A percentile compares a stretch with the other conserved stretches of the same genome.
Conservation (phyloP, 2,888 invertebrate genomes). For the Cephus runcator region DNA sequence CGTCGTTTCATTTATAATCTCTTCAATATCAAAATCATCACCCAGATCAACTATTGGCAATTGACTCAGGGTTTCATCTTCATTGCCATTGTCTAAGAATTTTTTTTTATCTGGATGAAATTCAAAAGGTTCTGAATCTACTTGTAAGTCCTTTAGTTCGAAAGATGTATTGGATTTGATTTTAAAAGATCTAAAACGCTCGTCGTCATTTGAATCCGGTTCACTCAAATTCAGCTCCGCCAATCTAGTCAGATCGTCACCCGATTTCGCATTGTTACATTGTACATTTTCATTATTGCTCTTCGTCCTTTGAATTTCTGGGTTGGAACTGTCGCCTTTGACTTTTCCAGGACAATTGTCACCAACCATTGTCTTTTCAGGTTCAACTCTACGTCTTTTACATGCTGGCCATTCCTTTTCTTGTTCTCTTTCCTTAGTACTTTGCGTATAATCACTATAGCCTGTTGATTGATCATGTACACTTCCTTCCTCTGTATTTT, state of each 20-base stretch:
- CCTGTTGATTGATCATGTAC: slow-evolving; percentile 8
- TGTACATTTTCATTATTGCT: background rate
- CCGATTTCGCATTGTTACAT: background rate
- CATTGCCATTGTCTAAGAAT: background rate
- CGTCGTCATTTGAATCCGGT: slow-evolving; percentile 40
- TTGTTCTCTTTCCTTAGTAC: slow-evolving; percentile 2
- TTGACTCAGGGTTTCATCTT: slow-evolving; percentile 44
- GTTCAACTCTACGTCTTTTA: slow-evolving; percentile 8
- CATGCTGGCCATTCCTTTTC: background rate
- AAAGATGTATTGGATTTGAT: background rate
- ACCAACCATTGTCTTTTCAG: background rate
- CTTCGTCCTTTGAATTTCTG: background rate
- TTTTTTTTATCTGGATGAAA: background rate
- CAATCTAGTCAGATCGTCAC: background rate
- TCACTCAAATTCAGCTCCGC: slow-evolving; percentile 42
- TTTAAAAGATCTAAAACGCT: background rate
- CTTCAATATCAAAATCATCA: slow-evolving; percentile 51
- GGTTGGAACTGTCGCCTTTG: too few species aligned
- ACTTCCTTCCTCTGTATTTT: slow-evolving; percentile 20
- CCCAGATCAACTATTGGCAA: slow-evolving; percentile 57
- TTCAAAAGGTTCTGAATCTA: background rate
- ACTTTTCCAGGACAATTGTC: background rate
- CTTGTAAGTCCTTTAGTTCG: background rate
- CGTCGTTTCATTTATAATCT: slow-evolving; percentile 18
- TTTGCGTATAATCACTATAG: slow-evolving; percentile 5